Evolutionary conservation across 2,888 invertebrate species (phyloP).

Genomic region (Abrostola triplasia): DNA sequence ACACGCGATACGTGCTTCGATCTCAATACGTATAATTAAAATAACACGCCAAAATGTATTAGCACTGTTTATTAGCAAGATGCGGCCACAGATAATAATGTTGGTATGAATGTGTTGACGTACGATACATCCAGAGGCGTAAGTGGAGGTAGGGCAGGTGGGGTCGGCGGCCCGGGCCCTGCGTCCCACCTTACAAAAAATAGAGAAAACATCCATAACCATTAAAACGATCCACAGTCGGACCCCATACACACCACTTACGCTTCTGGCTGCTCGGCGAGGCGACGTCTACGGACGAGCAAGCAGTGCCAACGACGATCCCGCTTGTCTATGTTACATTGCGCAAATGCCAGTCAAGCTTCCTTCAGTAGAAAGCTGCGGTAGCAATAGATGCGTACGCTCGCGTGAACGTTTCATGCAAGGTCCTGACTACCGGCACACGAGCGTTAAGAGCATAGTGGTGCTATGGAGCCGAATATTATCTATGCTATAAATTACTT

Average conservation of each 20-base stretch:
- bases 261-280: conserved; percentile 84
- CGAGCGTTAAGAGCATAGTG: conserved; percentile 85
- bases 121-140: conserved; percentile 89
- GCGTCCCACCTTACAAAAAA: conserved; percentile 88
- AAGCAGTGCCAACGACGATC: conserved; percentile 34
- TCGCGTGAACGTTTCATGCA: conserved; percentile 67
- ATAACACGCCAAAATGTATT: conserved; percentile 35
- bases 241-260: conserved; percentile 87
- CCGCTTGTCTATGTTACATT: conserved; percentile 41
- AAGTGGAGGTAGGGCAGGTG: conserved; percentile 89
- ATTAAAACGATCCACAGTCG: conserved; percentile 78
- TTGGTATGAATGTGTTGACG: conserved; percentile 73
- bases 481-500: conserved; percentile 66
- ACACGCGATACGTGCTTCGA: conserved; percentile 38
- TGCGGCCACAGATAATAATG: conserved; percentile 55
- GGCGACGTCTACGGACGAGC: conserved; percentile 30
- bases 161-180: conserved; percentile 87
- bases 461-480: conserved; percentile 84
- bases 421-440: conserved; percentile 69
- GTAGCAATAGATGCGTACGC: conserved; percentile 54
- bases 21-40: conserved; percentile 27
- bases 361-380: conserved; percentile 49
- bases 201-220: conserved; percentile 82
- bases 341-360: conserved; percentile 46
- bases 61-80: conserved; percentile 74